Evolutionary conservation across 2,888 invertebrate species (phyloP).

Genomic region (Apamea epomidion): DNA sequence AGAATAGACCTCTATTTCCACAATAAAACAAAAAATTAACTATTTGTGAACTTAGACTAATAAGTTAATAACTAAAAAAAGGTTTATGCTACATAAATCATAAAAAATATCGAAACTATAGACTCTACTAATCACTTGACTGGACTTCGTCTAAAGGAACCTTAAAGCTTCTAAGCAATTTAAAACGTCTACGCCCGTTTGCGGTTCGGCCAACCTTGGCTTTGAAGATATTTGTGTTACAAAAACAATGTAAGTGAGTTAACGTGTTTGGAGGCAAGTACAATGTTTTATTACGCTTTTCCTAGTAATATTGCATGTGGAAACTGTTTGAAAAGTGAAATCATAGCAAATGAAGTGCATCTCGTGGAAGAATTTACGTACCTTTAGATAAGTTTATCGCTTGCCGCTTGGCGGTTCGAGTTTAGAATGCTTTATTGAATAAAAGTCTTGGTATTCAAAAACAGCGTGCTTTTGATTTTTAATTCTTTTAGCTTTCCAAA

Average conservation of each 20-base stretch:
- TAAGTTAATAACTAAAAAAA: too few relatives aligned
- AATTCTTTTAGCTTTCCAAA: not conserved
- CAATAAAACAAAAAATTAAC: not conserved
- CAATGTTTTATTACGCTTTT: constrained; percentile 48
- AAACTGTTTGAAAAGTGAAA: constrained; percentile 27
- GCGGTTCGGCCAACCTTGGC: constrained; percentile 55
- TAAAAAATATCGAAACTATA: not conserved
- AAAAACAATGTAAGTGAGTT: constrained; percentile 62
- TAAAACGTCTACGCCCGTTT: constrained; percentile 44
- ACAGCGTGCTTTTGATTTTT: constrained; percentile 10
- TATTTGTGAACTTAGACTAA: not conserved
- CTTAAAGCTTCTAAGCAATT: constrained; percentile 46
- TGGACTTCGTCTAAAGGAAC: constrained; percentile 17
- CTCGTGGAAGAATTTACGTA: not conserved
- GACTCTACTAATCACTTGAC: constrained; percentile 9
- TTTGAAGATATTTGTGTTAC: constrained; percentile 64
- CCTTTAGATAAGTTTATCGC: constrained; percentile 2
- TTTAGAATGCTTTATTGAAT: constrained; percentile 27
- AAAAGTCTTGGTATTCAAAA: not conserved
- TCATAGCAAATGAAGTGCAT: constrained; percentile 25
- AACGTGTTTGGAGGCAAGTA: constrained; percentile 50
- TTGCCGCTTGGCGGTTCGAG: constrained; percentile 10
- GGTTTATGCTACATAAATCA: not conserved
- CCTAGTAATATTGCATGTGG: constrained; percentile 32
- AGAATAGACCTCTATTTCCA: not conserved